These are phyloP conservation scores for Rugalucina vietnamica DNA, from an alignment of 2,888 invertebrate species.

Conservation along the genomic window DNA sequence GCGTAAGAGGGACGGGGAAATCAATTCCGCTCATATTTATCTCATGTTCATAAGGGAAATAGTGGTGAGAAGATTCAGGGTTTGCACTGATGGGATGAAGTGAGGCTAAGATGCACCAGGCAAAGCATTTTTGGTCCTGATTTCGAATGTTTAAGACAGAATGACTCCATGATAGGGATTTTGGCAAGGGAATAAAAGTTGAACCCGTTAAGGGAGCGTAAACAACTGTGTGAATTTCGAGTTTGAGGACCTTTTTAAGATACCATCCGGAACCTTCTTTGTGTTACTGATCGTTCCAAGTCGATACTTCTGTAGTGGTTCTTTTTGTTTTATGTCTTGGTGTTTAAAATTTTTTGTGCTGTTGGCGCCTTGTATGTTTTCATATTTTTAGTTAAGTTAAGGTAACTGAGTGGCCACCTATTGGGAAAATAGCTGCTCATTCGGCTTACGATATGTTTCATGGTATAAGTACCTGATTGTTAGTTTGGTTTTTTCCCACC, in stretches of 20 bases:
- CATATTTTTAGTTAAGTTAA: no score
- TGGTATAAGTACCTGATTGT: no score
- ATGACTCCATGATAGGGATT: not conserved
- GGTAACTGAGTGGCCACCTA: no score
- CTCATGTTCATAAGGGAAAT: conserved; percentile 22
- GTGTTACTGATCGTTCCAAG: no score
- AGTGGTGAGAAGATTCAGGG: conserved; percentile 29
- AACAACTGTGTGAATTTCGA: conserved; percentile 34
- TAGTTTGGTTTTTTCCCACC: no score
- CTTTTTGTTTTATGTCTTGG: no score
- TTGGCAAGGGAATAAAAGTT: conserved; percentile 30
- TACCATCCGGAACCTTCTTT: conserved; percentile 36
- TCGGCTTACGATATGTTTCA: no score
- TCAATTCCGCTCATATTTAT: conserved; percentile 44
- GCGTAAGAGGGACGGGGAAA: conserved; percentile 37
- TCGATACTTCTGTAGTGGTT: no score
- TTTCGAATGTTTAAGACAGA: conserved; percentile 34
- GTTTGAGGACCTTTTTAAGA: conserved; percentile 22
- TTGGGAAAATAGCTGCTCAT: no score
- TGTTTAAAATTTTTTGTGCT: no score
- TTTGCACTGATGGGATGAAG: conserved; percentile 12
- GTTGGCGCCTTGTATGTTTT: no score
- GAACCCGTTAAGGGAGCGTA: conserved; percentile 34
- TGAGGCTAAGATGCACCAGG: conserved; percentile 22
- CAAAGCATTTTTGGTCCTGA: conserved; percentile 39